phyloP scores from a whole-genome alignment of 2,797 vertebrate species.

The Malurus splendens region DNA sequence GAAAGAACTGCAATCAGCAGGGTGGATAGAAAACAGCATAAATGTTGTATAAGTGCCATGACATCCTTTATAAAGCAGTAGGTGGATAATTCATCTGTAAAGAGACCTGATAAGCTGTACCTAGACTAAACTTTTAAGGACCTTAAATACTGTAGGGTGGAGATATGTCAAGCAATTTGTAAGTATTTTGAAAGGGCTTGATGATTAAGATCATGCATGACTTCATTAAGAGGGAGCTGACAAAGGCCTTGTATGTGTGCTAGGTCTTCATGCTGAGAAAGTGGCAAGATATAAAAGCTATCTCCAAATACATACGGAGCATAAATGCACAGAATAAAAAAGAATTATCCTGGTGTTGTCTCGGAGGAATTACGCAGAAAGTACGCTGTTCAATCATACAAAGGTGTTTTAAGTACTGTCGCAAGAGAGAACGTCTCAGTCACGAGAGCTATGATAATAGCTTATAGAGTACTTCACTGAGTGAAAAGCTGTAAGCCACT shows the following conservation, averaged over 20 bases:
- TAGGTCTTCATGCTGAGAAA: neutral
- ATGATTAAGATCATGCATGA: slow-evolving; percentile 24
- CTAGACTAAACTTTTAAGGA: neutral
- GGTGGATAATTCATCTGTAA: slow-evolving; percentile 34
- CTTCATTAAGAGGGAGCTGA: slow-evolving; percentile 28
- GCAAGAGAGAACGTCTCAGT: neutral
- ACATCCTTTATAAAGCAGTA: slow-evolving; percentile 21
- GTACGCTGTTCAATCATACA: neutral
- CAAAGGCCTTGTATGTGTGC: neutral
- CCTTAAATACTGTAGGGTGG: neutral
- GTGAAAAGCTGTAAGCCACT: neutral
- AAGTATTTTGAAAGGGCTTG: neutral
- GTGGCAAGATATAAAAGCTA: neutral
- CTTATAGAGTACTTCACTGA: neutral
- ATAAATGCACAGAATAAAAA: neutral
- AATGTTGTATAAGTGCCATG: neutral
- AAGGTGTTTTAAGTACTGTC: neutral
- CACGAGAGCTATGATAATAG: neutral
- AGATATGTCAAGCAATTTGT: slow-evolving; percentile 36
- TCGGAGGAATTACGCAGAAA: neutral
- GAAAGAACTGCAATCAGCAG: neutral
- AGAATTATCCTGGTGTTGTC: neutral
- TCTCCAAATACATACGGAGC: neutral
- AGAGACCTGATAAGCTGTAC: neutral
- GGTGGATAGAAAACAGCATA: slow-evolving; percentile 23